Base-by-base conservation (phyloP, 2,113 vertebrate genomes). In the Varanus salvator region DNA sequence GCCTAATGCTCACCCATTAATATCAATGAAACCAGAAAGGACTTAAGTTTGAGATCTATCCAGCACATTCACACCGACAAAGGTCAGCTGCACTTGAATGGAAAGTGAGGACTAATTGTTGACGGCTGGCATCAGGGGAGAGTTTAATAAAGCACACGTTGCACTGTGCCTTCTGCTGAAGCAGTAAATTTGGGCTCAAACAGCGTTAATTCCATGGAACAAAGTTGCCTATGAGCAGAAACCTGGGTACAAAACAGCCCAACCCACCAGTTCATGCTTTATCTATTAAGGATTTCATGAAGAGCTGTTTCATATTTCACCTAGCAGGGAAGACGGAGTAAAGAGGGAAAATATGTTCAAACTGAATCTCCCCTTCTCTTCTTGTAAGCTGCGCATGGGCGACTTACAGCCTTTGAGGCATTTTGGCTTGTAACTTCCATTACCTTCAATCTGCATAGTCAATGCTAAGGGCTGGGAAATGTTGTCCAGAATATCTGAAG, bases 81-180 rank as follows among this genome's bases (percentile, higher is more conserved):
- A 80, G 54, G 48, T 69, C 17, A 71, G 31, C 57, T 80, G 64
- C 21, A 57, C 71, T 64, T 75, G 34, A 77, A 48, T 14, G 78
- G 68, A 44, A 14, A 8, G 75, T 27, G 54, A 86, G 34, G 25
- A 68, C 27, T n/a, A 38, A 17, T 27, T 48, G 29, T 29, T 81
- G 66, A 54, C 31, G 27, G 12, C 29, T 64, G 38, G 68, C 21
- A 78, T 17, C 44, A 38, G 44, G 31, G 50, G n/a, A 54, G 48
- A 77, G 31, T 52, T 34, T 68, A 19, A 52, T 25, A 50, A 80
- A 89, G 69, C 34, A 29, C 27, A 72, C 12, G 14, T 27, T 44
- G 89, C 72, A 54, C 78, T 75, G 27, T 12, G 44, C 31, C 66
- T 90, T 82, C 29, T 75, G 85, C 68, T 66, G 44, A 90, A 69